Conservation (phyloP, 2,888 invertebrate genomes). For the Eustalomyia histrio region DNA sequence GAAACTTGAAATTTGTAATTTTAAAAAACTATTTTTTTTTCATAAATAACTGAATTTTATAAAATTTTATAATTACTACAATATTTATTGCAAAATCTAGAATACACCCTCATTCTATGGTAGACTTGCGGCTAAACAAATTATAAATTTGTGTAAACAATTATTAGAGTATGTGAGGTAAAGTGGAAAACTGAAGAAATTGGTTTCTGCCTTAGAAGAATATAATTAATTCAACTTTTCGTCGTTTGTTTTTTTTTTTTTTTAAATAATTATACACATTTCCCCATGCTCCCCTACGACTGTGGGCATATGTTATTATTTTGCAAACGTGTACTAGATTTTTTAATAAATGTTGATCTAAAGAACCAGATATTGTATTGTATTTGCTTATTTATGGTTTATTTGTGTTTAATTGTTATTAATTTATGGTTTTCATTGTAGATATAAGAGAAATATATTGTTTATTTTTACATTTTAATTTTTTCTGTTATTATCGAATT, state of each 20-base stretch:
- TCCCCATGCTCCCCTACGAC: too few species aligned
- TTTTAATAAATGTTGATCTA: conserved; percentile 9
- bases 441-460: neutral
- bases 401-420: conserved; percentile 11
- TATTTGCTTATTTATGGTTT: conserved; percentile 19
- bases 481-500: neutral
- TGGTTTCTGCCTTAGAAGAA: too few species aligned
- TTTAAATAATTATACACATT: too few species aligned
- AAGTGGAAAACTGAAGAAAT: too few species aligned
- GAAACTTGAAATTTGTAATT: too few species aligned
- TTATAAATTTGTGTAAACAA: conserved; percentile 5
- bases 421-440: neutral
- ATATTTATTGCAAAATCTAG: too few species aligned
- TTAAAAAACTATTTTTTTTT: too few species aligned
- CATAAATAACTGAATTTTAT: neutral
- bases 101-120: neutral
- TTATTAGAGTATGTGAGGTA: neutral
- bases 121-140: neutral
- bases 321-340: conserved; percentile 22
- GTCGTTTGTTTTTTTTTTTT: too few species aligned
- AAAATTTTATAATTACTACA: neutral
- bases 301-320: conserved; percentile 16
- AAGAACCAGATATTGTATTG: neutral
- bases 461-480: neutral
- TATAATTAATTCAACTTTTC: too few species aligned